Conservation (phyloP, 2,888 invertebrate species). For the Ochropleura leucogaster region DNA sequence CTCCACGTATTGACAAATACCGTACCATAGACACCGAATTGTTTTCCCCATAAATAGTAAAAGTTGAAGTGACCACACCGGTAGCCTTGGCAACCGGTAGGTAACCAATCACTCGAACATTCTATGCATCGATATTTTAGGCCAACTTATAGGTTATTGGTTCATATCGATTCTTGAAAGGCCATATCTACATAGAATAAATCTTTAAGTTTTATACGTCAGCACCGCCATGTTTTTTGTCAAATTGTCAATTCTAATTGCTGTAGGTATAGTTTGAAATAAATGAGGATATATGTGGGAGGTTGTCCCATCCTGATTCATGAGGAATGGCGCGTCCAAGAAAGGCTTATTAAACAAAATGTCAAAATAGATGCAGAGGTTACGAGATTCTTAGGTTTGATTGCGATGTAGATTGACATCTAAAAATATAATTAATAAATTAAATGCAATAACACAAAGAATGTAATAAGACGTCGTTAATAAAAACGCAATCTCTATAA, state of each 20-base stretch:
- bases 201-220: not conserved
- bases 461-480: conserved; percentile 23
- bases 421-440: not conserved
- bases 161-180: conserved; percentile 8
- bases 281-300: too few relatives aligned
- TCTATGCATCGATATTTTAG: conserved; percentile 47
- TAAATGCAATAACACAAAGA: conserved; percentile 35
- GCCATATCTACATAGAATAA: not conserved
- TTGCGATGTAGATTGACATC: not conserved
- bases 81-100: conserved; percentile 51
- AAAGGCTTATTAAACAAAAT: not conserved
- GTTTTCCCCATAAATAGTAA: conserved; percentile 60
- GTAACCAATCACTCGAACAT: conserved; percentile 51
- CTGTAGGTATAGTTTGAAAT: too few relatives aligned
- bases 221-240: not conserved
- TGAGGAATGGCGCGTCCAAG: too few relatives aligned
- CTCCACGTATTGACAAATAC: conserved; percentile 24
- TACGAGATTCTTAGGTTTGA: not conserved
- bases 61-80: conserved; percentile 52
- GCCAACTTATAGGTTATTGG: conserved; percentile 43
- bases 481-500: conserved; percentile 31
- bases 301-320: too few relatives aligned
- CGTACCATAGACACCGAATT: conserved; percentile 9
- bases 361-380: not conserved
- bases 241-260: not conserved